Percentiles rank a stretch among this genome's conserved stretches.
Conservation (phyloP, 2,888 invertebrate genomes). For the Crepidodera aurea region DNA sequence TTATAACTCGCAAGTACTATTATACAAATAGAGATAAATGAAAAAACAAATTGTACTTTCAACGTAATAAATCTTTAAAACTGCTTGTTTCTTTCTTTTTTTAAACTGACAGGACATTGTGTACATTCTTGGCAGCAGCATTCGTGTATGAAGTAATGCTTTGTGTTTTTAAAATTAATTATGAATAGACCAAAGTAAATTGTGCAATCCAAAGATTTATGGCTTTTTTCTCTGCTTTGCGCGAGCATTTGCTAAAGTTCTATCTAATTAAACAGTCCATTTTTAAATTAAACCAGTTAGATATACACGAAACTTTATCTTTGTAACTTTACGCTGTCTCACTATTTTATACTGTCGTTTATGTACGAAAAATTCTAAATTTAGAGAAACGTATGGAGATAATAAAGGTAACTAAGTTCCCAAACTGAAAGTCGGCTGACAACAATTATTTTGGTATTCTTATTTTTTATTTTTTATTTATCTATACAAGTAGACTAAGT, state of each 20-base stretch:
- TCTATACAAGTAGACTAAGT: too few species aligned
- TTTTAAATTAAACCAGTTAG: constrained; percentile 32
- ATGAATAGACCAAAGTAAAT: constrained; percentile 28
- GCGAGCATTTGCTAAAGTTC: constrained; percentile 11
- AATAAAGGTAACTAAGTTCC: too few species aligned
- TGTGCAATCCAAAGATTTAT: constrained; percentile 34
- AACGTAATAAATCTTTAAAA: constrained; percentile 18
- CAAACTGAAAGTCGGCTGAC: too few species aligned
- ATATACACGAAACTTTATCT: neutral
- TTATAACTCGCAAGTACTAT: too few species aligned
- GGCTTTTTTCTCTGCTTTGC: constrained; percentile 17
- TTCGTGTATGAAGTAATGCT: constrained; percentile 23
- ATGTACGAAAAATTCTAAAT: too few species aligned
- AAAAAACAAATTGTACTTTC: neutral
- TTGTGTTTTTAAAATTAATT: constrained; percentile 29
- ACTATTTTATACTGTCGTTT: too few species aligned
- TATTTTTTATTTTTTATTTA: too few species aligned
- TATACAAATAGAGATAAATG: too few species aligned
- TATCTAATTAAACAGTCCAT: constrained; percentile 32
- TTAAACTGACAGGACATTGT: constrained; percentile 25
- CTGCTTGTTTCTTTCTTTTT: constrained; percentile 21
- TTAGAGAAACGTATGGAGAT: too few species aligned
- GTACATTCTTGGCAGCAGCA: constrained; percentile 28
- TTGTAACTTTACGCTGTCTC: neutral
- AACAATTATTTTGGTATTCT: too few species aligned